Conservation (phyloP, 2,797 vertebrate species). For the Sciaenops ocellatus region DNA sequence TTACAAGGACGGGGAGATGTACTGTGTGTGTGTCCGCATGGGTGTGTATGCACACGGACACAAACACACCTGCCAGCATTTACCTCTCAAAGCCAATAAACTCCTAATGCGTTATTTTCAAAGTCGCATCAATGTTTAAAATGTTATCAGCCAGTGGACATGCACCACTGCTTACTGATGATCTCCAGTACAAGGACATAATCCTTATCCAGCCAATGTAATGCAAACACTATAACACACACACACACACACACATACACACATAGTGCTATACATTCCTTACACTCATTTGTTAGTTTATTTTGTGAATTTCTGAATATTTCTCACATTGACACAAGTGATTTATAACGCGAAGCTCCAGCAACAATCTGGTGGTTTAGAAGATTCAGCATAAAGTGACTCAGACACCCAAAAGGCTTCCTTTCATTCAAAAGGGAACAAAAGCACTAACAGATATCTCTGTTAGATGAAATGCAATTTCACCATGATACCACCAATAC, state of each 20-base stretch:
- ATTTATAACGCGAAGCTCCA: not conserved
- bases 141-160: slow-evolving; percentile 75
- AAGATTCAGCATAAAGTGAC: slow-evolving; percentile 30
- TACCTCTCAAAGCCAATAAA: slow-evolving; percentile 81
- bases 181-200: slow-evolving; percentile 73
- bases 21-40: slow-evolving; percentile 27
- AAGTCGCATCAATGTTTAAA: slow-evolving; percentile 84
- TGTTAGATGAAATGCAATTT: slow-evolving; percentile 58
- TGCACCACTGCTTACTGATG: slow-evolving; percentile 73
- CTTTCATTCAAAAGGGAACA: slow-evolving; percentile 45
- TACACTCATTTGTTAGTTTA: slow-evolving; percentile 17
- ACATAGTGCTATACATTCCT: slow-evolving; percentile 1
- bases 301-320: slow-evolving; percentile 13
- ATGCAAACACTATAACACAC: slow-evolving; percentile 45
- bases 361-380: slow-evolving; percentile 24
- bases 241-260: not conserved
- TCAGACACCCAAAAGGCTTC: slow-evolving; percentile 38
- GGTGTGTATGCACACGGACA: slow-evolving; percentile 5
- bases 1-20: slow-evolving; percentile 80
- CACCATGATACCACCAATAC: slow-evolving; percentile 40
- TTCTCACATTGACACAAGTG: slow-evolving; percentile 5
- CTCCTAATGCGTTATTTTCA: slow-evolving; percentile 77
- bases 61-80: slow-evolving; percentile 74
- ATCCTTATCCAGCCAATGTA: slow-evolving; percentile 39
- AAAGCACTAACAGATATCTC: slow-evolving; percentile 54